Percentiles rank a stretch among this genome's conserved stretches.
Evolutionary conservation across 2,797 vertebrate genomes (phyloP).

Genomic region (Loris lydekkerianus): DNA sequence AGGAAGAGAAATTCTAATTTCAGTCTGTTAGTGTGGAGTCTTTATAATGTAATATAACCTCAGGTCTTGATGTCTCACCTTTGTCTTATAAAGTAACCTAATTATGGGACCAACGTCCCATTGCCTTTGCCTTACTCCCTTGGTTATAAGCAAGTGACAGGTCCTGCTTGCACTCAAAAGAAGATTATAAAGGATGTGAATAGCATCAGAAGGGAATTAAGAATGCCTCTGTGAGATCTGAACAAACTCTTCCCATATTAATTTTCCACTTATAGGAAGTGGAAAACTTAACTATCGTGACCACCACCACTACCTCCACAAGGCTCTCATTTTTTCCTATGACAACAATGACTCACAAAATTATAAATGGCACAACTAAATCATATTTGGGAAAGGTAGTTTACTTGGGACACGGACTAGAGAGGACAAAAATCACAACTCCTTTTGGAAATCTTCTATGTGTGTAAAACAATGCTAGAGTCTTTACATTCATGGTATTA

Average conservation of each 20-base stretch:
- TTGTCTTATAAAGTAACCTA: neutral
- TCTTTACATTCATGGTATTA: neutral
- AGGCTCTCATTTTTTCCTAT: constrained; percentile 14
- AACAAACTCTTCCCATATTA: neutral
- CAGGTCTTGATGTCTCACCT: neutral
- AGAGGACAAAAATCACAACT: neutral
- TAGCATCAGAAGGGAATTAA: neutral
- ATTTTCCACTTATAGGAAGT: neutral
- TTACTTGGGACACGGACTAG: neutral
- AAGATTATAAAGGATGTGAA: neutral
- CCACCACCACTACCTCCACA: neutral
- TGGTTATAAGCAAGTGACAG: neutral
- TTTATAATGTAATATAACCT: neutral
- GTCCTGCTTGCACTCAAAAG: neutral
- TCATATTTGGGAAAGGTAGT: neutral
- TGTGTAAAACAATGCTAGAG: neutral
- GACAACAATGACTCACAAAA: neutral
- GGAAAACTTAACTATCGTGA: neutral
- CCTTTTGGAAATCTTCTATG: neutral
- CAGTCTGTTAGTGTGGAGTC: neutral
- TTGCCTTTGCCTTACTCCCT: neutral
- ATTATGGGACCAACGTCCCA: neutral
- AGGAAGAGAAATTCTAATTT: neutral
- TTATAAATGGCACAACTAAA: neutral
- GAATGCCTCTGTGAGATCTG: neutral